Evolutionary conservation across 2,888 invertebrate genomes (phyloP).

Genomic region (Lumbricus terrestris): DNA sequence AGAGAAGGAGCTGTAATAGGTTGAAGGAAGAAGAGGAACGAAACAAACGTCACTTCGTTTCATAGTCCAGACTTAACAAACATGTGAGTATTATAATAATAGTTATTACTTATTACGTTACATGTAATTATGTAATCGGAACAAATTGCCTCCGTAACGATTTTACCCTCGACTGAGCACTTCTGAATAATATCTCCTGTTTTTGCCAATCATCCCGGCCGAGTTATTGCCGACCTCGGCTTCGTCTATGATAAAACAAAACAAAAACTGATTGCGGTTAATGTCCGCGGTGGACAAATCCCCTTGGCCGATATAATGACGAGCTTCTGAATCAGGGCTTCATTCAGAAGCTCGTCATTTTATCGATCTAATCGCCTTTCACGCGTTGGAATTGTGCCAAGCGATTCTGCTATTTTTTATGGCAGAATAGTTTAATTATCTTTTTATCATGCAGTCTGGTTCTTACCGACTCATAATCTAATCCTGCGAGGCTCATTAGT

Average conservation of each 20-base stretch:
- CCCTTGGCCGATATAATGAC: neutral
- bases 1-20: neutral
- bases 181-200: neutral
- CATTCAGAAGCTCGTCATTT: too few species aligned
- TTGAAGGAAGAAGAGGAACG: neutral
- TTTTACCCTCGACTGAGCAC: neutral
- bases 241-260: neutral
- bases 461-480: neutral
- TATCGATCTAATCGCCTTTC: neutral
- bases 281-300: neutral
- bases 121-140: too few species aligned
- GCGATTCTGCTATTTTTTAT: neutral
- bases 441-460: too few species aligned
- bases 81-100: constrained; percentile 3
- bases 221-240: neutral
- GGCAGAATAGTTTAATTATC: constrained; percentile 3
- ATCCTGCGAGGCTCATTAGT: neutral
- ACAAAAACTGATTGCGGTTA: neutral
- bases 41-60: neutral
- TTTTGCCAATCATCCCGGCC: neutral
- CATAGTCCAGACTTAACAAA: neutral
- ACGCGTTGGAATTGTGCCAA: neutral
- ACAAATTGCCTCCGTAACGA: neutral
- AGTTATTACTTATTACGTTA: too few species aligned
- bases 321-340: neutral